Conservation (phyloP, 1,140 invertebrate genomes). For the Chionoecetes opilio region DNA sequence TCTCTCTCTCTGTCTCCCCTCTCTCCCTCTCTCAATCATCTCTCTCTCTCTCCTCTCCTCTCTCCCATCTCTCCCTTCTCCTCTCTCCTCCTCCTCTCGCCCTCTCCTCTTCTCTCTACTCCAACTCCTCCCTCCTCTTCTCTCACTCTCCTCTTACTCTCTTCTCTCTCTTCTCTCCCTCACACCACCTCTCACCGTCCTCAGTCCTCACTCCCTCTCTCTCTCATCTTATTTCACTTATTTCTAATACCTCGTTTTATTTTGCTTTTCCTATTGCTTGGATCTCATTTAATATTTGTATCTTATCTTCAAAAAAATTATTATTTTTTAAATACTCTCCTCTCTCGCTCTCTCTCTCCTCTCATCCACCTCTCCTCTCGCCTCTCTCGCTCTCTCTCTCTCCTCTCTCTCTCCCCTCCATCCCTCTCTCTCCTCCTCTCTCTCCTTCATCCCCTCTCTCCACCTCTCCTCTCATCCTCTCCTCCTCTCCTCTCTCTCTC, state of each 20-base stretch:
- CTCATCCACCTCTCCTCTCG: too few species aligned
- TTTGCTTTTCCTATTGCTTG: background rate
- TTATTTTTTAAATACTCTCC: too few species aligned
- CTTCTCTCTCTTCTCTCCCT: constrained; percentile 43
- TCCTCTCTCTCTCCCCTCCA: background rate
- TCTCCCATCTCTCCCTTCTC: background rate
- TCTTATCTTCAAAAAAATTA: too few species aligned
- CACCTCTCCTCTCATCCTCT: background rate
- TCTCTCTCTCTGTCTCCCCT: constrained; percentile 6
- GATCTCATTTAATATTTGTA: background rate
- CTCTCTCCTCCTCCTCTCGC: background rate
- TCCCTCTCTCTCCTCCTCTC: background rate
- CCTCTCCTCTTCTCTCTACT: background rate
- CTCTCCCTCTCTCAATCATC: background rate
- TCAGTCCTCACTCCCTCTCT: background rate
- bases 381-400: background rate
- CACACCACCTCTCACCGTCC: constrained; percentile 3
- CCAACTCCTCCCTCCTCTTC: background rate
- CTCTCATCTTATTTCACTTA: background rate
- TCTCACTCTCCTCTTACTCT: background rate
- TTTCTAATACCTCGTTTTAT: background rate
- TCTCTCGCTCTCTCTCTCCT: background rate
- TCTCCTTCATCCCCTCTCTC: background rate
- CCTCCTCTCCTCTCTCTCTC: constrained; percentile 23
- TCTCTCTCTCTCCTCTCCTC: background rate